A percentile compares a stretch with the other conserved stretches of the same genome.
phyloP scores from a whole-genome alignment of 2,888 invertebrate species.

The Stenolophus ochropezus region DNA sequence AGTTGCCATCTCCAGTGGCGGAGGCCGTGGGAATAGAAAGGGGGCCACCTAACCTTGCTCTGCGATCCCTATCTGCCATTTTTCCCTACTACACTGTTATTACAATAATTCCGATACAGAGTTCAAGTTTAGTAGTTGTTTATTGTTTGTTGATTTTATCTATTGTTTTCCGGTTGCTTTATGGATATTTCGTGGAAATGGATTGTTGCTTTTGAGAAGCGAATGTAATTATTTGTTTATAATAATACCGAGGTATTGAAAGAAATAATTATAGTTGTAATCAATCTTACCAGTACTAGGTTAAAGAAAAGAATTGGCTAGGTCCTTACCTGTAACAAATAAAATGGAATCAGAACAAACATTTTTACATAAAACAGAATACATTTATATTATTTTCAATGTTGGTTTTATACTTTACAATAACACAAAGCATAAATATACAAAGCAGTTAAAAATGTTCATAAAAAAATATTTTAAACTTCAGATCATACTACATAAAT shows the following conservation, averaged over 20 bases:
- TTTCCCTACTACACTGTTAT: neutral
- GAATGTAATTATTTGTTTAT: neutral
- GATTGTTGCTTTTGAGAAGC: neutral
- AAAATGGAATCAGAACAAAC: neutral
- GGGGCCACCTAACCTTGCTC: slow-evolving; percentile 34
- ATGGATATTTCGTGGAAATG: neutral
- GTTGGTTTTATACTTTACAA: too few relatives aligned
- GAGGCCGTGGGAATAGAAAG: slow-evolving; percentile 35
- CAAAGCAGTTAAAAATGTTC: too few relatives aligned
- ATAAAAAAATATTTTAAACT: too few relatives aligned
- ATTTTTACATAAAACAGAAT: too few relatives aligned
- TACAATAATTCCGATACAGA: neutral
- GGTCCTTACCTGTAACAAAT: neutral
- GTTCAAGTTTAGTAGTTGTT: slow-evolving; percentile 13
- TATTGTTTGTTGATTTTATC: slow-evolving; percentile 15
- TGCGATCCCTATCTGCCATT: neutral
- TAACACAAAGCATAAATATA: too few relatives aligned
- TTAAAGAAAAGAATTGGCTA: neutral
- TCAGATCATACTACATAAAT: too few relatives aligned
- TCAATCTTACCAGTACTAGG: neutral
- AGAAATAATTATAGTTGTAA: neutral
- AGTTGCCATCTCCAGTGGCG: slow-evolving; percentile 16
- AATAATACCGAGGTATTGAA: neutral
- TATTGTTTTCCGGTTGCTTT: neutral
- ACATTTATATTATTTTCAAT: too few relatives aligned